phyloP scores from a whole-genome alignment of 1,140 invertebrate genomes.

The Penaeus indicus region DNA sequence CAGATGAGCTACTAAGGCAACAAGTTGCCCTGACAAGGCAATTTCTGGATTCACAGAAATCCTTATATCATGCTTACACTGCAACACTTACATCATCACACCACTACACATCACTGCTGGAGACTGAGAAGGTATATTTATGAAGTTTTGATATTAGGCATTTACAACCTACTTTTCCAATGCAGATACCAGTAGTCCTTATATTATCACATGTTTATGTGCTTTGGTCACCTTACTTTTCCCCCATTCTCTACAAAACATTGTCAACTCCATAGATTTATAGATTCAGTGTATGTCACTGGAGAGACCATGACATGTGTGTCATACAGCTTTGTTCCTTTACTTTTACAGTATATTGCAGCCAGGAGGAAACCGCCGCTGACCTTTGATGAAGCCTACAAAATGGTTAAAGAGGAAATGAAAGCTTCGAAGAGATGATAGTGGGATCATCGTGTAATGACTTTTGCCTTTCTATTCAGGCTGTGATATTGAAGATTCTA shows the following conservation, averaged over 20 bases:
- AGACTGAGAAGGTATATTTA: conserved; percentile 46
- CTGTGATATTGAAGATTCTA: too few species aligned
- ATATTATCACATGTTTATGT: too few species aligned
- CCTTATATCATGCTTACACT: conserved; percentile 52
- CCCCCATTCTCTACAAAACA: too few species aligned
- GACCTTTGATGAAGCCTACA: conserved; percentile 54
- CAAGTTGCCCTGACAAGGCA: conserved; percentile 52
- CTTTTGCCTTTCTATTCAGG: too few species aligned
- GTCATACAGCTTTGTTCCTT: too few species aligned
- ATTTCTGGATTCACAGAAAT: conserved; percentile 50
- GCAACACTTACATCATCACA: conserved; percentile 43
- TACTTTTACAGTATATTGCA: conserved; percentile 48
- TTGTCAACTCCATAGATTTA: too few species aligned
- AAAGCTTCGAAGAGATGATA: conserved; percentile 34
- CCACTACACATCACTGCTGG: conserved; percentile 38
- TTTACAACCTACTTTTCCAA: background rate
- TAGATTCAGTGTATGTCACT: too few species aligned
- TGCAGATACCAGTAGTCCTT: too few species aligned
- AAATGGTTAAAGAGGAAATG: conserved; percentile 54
- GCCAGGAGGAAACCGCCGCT: conserved; percentile 38
- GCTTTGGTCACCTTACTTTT: too few species aligned
- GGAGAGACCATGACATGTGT: too few species aligned
- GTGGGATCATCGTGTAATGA: background rate
- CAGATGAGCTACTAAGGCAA: conserved; percentile 38
- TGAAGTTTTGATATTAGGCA: background rate